Conservation (phyloP, 2,888 invertebrate species). For the Podotricha telesiphe region DNA sequence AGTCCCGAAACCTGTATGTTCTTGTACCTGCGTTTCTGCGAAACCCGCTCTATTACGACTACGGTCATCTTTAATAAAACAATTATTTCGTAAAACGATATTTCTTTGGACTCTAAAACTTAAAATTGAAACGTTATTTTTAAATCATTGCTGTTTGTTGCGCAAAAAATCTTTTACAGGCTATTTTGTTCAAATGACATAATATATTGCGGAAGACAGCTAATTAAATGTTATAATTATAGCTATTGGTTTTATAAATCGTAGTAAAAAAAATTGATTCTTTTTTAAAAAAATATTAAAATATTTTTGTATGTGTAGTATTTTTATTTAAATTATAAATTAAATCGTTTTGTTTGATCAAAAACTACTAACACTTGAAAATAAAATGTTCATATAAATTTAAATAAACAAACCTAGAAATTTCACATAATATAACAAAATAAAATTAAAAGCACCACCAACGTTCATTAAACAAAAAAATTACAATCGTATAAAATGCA, state of each 20-base stretch:
- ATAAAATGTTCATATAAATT: background rate
- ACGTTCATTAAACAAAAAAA: background rate
- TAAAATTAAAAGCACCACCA: too few relatives aligned
- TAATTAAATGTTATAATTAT: conserved; percentile 15
- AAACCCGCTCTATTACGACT: background rate
- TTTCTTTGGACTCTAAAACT: background rate
- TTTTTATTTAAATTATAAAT: too few relatives aligned
- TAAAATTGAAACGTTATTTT: conserved; percentile 2
- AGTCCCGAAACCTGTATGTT: background rate
- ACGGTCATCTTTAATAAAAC: background rate
- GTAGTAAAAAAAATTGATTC: too few relatives aligned
- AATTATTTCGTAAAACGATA: background rate
- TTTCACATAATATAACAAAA: too few relatives aligned
- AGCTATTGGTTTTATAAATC: background rate
- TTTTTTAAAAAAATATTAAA: too few relatives aligned
- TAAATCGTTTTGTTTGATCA: background rate
- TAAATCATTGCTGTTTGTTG: background rate
- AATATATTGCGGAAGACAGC: background rate
- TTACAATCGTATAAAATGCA: background rate
- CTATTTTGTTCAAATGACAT: conserved; percentile 16
- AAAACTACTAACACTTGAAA: background rate
- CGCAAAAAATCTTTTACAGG: background rate
- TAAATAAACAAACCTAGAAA: too few relatives aligned
- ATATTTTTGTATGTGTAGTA: too few relatives aligned
- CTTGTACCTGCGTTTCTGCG: conserved; percentile 4